A percentile compares a stretch with the other conserved stretches of the same genome.
Evolutionary conservation across 1,140 invertebrate species (phyloP).

Genomic region (Lepidostoma basale): DNA sequence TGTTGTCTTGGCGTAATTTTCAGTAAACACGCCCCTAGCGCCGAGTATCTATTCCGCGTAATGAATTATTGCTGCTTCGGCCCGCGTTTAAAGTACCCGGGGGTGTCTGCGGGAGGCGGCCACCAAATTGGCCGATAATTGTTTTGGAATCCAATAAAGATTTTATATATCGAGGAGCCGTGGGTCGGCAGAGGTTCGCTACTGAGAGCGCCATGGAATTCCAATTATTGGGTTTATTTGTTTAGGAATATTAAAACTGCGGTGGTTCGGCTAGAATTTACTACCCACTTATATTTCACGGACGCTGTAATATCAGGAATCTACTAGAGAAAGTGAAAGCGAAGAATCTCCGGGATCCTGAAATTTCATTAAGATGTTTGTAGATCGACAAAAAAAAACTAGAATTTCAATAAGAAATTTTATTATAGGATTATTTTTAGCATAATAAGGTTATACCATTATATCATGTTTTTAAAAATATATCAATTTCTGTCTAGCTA

Average conservation of each 20-base stretch:
- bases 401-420: no score
- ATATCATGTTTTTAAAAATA: no score
- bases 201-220: slow-evolving; percentile 4
- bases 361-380: no score
- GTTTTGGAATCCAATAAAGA: slow-evolving; percentile 27
- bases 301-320: no score
- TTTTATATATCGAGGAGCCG: slow-evolving; percentile 4
- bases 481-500: no score
- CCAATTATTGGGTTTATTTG: slow-evolving; percentile 19
- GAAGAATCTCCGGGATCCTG: no score
- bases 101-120: neutral
- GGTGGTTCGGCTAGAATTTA: neutral
- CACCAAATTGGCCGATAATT: slow-evolving; percentile 26
- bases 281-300: no score
- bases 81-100: slow-evolving; percentile 20
- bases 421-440: no score
- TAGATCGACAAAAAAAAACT: no score
- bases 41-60: slow-evolving; percentile 4
- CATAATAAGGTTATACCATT: no score
- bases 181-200: neutral
- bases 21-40: slow-evolving; percentile 10
- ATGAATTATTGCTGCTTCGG: slow-evolving; percentile 36
- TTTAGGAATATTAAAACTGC: slow-evolving; percentile 14
- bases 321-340: no score
- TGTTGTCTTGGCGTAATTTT: neutral